Evolutionary conservation across 2,113 vertebrate species (phyloP), one percentile per base, ranked within the genome.

Genomic region (Oceanodroma tethys): DNA sequence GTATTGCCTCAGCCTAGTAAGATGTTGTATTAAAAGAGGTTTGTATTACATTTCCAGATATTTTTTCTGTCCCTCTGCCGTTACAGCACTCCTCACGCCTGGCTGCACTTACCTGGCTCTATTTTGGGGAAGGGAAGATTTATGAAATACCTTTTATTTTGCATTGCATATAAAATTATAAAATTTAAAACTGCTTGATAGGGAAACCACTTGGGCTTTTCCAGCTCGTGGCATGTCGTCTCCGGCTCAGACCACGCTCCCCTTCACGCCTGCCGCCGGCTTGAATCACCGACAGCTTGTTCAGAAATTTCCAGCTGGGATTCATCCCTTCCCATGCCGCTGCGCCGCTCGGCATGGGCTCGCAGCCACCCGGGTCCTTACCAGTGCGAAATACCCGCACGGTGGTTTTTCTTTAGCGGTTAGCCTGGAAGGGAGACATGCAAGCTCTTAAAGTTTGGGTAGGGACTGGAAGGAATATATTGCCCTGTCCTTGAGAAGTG

Each of bases 211-310:
- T 20, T 4, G 3, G 76, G 68, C 26, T 11, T 16, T 58, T 40
- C n/a, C 65, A 85, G 79, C 47, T 42, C 0, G 0, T 15, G 72
- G 22, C 21, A 2, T 1, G 4, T 10, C 6, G 1, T 12, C 42
- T 45, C 36, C 1, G 3, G 36, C 62, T 74, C 66, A 10, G 55
- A 11, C 19, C 2, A 0, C 0, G 1, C n/a, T 67, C 21, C 32
- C 13, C 21, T 53, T 55, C 18, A 1, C 2, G 1, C 19, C n/a
- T 36, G 52, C 45, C 4, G 5, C 42, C 10, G 4, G 45, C 76
- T 36, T 5, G 16, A 23, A 5, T 6, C 68, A 27, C 8, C 4
- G 48, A 11, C n/a, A 29, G 45, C 73, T 47, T 7, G 8, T 15
- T 0, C 0, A 7, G 86, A 50, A 58, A 53, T 34, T 40, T 88